Evolutionary conservation across 1,140 invertebrate species (phyloP).

Genomic region (Diuraphis noxia): DNA sequence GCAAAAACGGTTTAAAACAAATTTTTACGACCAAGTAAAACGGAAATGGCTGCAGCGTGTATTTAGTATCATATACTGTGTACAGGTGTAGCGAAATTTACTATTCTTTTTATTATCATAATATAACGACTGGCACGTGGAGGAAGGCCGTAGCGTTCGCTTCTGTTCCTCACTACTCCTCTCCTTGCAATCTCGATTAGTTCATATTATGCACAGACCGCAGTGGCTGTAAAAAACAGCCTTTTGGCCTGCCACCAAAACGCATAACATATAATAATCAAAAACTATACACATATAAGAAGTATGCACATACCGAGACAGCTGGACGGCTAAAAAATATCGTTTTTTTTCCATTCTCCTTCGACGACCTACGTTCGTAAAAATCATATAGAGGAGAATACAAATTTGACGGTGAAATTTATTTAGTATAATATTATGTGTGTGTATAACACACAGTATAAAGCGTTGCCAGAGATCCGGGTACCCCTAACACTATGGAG

Average conservation of each 20-base stretch:
- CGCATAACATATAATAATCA: neutral
- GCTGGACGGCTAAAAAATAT: neutral
- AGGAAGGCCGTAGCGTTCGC: neutral
- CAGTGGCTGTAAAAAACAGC: neutral
- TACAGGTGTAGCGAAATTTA: conserved; percentile 10
- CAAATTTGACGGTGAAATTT: neutral
- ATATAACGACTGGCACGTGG: neutral
- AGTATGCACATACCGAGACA: neutral
- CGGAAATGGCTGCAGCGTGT: neutral
- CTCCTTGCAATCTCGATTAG: neutral
- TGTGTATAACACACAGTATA: neutral
- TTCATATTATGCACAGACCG: neutral
- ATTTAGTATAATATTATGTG: neutral
- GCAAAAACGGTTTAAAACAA: neutral
- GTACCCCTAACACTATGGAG: neutral
- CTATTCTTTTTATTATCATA: conserved; percentile 5
- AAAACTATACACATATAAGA: neutral
- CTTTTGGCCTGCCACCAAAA: conserved; percentile 8
- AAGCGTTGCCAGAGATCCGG: neutral
- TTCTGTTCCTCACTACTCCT: neutral
- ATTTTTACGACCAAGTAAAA: neutral
- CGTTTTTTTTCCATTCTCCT: neutral
- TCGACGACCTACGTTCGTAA: neutral
- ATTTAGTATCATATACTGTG: neutral
- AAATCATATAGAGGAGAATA: neutral